Conservation (phyloP, 2,888 invertebrate genomes). For the Limnephilus auricula region DNA sequence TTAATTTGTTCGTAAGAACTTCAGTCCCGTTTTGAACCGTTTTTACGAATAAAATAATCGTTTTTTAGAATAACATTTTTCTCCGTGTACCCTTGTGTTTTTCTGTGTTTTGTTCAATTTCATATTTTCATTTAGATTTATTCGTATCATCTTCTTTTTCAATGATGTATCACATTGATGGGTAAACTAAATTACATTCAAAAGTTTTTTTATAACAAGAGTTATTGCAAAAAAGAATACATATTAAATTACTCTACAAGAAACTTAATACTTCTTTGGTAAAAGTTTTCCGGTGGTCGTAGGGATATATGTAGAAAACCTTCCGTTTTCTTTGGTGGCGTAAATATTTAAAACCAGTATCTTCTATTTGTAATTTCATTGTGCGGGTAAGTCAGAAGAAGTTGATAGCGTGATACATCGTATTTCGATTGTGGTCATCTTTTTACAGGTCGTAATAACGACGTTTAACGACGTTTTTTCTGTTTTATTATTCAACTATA, state of each 20-base stretch:
- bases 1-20: too few species aligned
- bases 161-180: too few species aligned
- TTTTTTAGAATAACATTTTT: too few species aligned
- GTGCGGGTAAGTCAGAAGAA: neutral
- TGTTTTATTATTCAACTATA: neutral
- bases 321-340: neutral
- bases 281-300: neutral
- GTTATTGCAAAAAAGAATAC: too few species aligned
- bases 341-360: neutral
- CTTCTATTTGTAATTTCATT: neutral
- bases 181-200: too few species aligned
- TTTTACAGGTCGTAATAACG: neutral
- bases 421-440: neutral
- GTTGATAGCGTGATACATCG: neutral
- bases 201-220: too few species aligned
- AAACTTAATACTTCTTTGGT: neutral
- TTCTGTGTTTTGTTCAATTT: too few species aligned
- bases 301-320: neutral
- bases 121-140: too few species aligned
- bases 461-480: neutral
- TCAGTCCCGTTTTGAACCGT: too few species aligned
- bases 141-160: too few species aligned
- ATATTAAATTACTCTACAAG: neutral
- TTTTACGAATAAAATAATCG: too few species aligned
- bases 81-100: too few species aligned